Evolutionary conservation across 2,888 invertebrate genomes (phyloP), one percentile per base, ranked within the genome.

Genomic region (Electrophaes corylata): DNA sequence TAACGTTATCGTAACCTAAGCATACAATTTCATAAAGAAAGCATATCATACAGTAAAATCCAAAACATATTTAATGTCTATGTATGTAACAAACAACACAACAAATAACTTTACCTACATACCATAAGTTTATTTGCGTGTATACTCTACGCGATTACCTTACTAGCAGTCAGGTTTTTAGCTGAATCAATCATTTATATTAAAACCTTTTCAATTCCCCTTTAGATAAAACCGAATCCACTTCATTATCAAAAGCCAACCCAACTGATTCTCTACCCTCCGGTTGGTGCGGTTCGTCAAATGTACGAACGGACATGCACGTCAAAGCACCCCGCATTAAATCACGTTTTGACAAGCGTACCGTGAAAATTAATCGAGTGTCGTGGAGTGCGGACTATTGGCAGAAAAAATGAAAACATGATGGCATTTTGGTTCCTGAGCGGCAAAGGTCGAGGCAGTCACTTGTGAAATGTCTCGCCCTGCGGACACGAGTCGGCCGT

Each of bases 281-380:
- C 60, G n/a, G 69, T 76, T 69, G 63, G 67, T 59, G 66, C 69
- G 71, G 70, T 65, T 72, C 66, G 69, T 64, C 78, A 69, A 68
- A 74, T 75, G 65, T 54, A 67, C 67, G 45, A 55, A 64, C 67
- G 58, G 64, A 65, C 62, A 62, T 73, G 73, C 83, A 84, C 84
- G 85, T 89, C 89, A 90, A 89, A 91, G 90, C 83, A 71, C 72
- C 70, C 65, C 80, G 80, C 86, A 88, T 89, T 86, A 88, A 91
- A 91, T 91, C 91, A 89, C 86, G 87, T 91, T 89, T 90, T 91
- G 90, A 91, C 91, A 91, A 88, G 89, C 88, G 90, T 88, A 88
- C 90, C 91, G 86, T 91, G 91, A 87, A 90, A 91, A 91, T 90
- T 91, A 90, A 91, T 91, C 91, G 88, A 89, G 86, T 90, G 84